A percentile compares a stretch with the other conserved stretches of the same genome.
These are phyloP conservation scores for Forbesichthys papilliferus DNA, from an alignment of 2,113 vertebrate species.

Conservation along the genomic window DNA sequence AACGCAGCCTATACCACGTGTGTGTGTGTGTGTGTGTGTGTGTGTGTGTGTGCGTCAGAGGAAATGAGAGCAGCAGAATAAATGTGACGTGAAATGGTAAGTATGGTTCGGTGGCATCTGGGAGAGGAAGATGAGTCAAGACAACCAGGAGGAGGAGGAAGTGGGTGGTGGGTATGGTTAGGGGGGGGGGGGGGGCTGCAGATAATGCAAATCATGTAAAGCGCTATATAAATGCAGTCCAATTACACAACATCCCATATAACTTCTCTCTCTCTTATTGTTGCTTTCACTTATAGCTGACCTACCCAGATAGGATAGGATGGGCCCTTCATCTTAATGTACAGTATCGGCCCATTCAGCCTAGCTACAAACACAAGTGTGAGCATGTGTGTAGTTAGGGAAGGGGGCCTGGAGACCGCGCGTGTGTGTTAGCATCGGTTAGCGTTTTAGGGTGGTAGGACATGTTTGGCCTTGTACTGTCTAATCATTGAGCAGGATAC, in stretches of 20 bases:
- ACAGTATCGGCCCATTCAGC: conserved; percentile 41
- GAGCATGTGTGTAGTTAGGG: too few relatives aligned
- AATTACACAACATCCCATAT: conserved; percentile 13
- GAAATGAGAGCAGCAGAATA: neutral
- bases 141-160: conserved; percentile 14
- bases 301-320: conserved; percentile 41
- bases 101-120: neutral
- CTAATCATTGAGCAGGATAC: too few relatives aligned
- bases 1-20: too few relatives aligned
- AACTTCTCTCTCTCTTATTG: conserved; percentile 34
- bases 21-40: too few relatives aligned
- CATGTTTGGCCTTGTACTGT: too few relatives aligned
- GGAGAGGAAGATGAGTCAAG: conserved; percentile 1
- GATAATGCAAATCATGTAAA: too few relatives aligned
- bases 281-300: conserved; percentile 30
- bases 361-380: conserved; percentile 11
- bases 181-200: neutral
- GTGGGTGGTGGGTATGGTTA: neutral
- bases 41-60: neutral
- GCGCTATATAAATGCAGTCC: too few relatives aligned
- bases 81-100: neutral
- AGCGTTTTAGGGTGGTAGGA: too few relatives aligned
- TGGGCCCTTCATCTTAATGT: conserved; percentile 17
- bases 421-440: too few relatives aligned
- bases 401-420: too few relatives aligned